Evolutionary conservation across 37 sponge, comb jelly and placozoan species (phyloP).

Genomic region (Agelas oroides): DNA sequence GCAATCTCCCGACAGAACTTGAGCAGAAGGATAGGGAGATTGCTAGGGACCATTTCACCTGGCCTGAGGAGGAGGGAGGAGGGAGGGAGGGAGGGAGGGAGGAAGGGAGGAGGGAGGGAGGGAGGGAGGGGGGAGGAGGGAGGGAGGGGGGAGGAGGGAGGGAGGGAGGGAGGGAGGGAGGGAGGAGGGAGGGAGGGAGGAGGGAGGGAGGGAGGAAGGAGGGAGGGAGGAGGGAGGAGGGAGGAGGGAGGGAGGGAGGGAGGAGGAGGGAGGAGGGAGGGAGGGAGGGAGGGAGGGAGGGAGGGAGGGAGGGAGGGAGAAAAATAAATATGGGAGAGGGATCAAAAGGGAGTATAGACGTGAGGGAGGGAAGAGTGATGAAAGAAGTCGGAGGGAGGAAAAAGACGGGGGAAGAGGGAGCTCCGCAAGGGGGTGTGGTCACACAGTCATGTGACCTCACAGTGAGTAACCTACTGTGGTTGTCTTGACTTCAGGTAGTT

Average conservation of each 20-base stretch:
- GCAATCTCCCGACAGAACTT: conserved; percentile 63
- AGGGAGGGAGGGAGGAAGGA: no score
- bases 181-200: no score
- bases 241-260: no score
- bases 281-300: neutral
- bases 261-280: neutral
- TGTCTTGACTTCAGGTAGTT: conserved; percentile 38
- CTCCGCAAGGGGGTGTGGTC: neutral
- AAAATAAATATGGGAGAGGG: neutral
- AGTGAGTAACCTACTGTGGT: conserved; percentile 29
- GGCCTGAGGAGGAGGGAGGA: neutral
- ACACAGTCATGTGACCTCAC: no score
- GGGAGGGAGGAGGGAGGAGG: no score
- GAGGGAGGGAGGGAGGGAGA: no score
- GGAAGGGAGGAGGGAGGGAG: no score
- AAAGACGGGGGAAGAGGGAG: no score
- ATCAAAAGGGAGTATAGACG: no score
- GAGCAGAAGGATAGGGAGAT: conserved; percentile 24
- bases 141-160: neutral
- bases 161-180: no score
- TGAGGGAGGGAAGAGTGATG: no score
- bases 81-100: neutral
- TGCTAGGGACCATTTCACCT: conserved; percentile 3
- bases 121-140: neutral
- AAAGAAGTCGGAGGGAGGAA: no score